Conservation (phyloP, 2,113 vertebrate species). For the Triplophysa dalaica region DNA sequence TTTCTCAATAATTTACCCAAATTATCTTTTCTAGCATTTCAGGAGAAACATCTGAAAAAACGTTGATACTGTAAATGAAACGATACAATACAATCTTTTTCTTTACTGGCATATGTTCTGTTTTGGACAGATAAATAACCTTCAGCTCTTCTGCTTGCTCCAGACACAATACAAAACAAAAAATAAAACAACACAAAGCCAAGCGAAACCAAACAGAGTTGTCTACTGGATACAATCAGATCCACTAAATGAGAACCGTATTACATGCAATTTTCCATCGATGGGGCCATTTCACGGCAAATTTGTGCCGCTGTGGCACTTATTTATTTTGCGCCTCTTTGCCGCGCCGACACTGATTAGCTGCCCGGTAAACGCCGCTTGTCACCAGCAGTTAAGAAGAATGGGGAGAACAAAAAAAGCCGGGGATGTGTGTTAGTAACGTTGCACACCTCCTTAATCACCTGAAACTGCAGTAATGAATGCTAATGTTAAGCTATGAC, state of each 20-base stretch:
- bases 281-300: conserved; percentile 56
- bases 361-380: conserved; percentile 45
- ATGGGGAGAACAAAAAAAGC: not conserved
- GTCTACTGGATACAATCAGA: conserved; percentile 2
- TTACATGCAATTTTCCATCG: conserved; percentile 33
- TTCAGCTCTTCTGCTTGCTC: not conserved
- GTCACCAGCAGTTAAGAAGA: conserved; percentile 48
- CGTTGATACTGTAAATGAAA: no score
- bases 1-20: no score
- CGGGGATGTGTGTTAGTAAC: conserved; percentile 5
- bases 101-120: no score
- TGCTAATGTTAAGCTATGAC: conserved; percentile 9
- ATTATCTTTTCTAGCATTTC: no score
- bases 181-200: conserved; percentile 2
- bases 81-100: no score
- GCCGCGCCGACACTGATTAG: conserved; percentile 6
- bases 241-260: conserved; percentile 25
- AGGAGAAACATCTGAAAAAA: no score
- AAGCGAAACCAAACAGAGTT: conserved; percentile 23
- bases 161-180: not conserved
- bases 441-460: not conserved
- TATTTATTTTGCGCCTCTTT: conserved; percentile 40
- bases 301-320: conserved; percentile 43
- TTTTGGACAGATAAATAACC: not conserved
- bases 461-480: conserved; percentile 31